Base-by-base conservation (phyloP, 2,888 invertebrate genomes). In the Eristalis tenax region DNA sequence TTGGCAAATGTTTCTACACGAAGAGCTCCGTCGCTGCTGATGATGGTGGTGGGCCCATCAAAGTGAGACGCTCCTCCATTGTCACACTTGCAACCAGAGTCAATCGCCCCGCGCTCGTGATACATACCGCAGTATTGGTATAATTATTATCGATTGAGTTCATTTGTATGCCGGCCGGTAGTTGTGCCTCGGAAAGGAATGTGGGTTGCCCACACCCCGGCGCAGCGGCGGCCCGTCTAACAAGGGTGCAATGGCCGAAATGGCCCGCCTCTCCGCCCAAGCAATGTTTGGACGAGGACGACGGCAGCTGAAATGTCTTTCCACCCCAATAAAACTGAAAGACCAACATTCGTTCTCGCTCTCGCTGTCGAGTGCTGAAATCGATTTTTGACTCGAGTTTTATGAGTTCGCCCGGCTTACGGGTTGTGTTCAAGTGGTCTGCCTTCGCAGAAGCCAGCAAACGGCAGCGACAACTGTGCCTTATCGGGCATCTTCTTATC, bases 1-100 rank as follows among this genome's bases (percentile, higher is more conserved):
- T 82, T 82, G 64, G 85, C 85, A 81, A 85, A 85, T 85, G 81
- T 85, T 85, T 85, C 81, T 69, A 77, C 81, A 84, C 63, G 81
- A 84, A 81, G 35, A 40, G 70, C 71, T 75, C 74, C 8, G 32
- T 32, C 8, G 32, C 32, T 32, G 80, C 69, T 66, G 26, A 57
- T 66, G 26, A 57, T 56, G 65, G 23, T 61, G 65, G 59, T 75
- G 70, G 71, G 66, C 76, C 81, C 76, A 81, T 84, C 81, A 68
- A 71, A 76, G 32, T 32, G 50, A 76, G 71, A 66, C 76, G 73
- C 50, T 71, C 59, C 43, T 68, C 38, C 59, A 38, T 73, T 81
- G 81, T 69, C 73, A 76, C 15, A 79, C 43, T 40, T 69, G 10
- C 4, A 35, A 13, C 43, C 40, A 22, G 76, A 1, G 76, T 43